Base-by-base conservation (phyloP, 2,797 vertebrate genomes). In the Acomys russatus region DNA sequence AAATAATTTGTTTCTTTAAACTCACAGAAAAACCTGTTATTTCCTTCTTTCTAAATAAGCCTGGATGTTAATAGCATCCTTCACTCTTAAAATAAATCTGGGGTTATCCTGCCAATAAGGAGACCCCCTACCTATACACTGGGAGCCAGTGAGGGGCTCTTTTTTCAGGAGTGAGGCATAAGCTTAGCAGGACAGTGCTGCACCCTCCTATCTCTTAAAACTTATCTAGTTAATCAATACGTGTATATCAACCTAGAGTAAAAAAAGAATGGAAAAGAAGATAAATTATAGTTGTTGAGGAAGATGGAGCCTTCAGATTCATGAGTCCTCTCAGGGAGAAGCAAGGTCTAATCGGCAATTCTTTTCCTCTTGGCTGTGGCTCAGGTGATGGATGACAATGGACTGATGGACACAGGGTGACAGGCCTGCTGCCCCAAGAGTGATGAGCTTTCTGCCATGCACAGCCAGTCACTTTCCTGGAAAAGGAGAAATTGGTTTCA, bases 191-290 rank as follows among this genome's bases (percentile, higher is more conserved):
- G 74, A 86, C 86, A 64, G 61, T 23, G 38, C 70, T 73, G 66
- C 63, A 6, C 44, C 38, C 73, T 28, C 23, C 23, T 76, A 63
- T 85, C 89, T 44, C 38, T 93, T 51, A 38, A 77, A 66, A 74
- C 33, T 30, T 77, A 18, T 63, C 93, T 90, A 89, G 93, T 93
- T 89, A 97, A 95, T 96, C 96, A 94, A 97, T 96, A 93, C 85
- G 82, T 92, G 78, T 90, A 88, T 86, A 91, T 96, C 95, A 96
- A 92, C 93, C 88, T 73, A 93, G 78, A 93, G 35, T 88, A 90
- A 7, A 63, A 90, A 73, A 89, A 77, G 61, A 92, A 96, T 23
- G 25, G 9, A 79, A 68, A 80, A 85, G 14, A 78, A 95, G 94
- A 86, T 86, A 66, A 94, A 95, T 96, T 90, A 96, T 5, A 61